Percentiles rank a stretch among this genome's conserved stretches.
phyloP scores from a whole-genome alignment of 2,888 invertebrate species.

The Netelia inedita region DNA sequence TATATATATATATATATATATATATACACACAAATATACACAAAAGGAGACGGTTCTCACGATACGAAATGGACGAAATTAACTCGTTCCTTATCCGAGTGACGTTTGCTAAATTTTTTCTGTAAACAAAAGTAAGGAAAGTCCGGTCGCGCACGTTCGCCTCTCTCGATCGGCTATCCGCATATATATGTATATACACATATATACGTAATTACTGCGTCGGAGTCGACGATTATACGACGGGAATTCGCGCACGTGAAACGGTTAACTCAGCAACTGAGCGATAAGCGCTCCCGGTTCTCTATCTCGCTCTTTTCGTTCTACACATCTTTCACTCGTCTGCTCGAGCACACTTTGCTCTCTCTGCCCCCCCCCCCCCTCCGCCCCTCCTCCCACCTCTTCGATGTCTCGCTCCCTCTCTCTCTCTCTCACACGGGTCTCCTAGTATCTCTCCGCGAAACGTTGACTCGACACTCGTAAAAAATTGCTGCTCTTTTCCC shows the following conservation, averaged over 20 bases:
- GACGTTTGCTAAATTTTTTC: slow-evolving; percentile 65
- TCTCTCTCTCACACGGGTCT: slow-evolving; percentile 48
- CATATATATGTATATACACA: slow-evolving; percentile 34
- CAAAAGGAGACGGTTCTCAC: neutral
- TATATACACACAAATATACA: neutral
- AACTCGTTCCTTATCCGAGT: slow-evolving; percentile 58
- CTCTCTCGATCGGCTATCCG: slow-evolving; percentile 2
- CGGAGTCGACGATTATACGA: slow-evolving; percentile 8
- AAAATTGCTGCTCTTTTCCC: slow-evolving; percentile 56
- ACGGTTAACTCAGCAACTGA: slow-evolving; percentile 71
- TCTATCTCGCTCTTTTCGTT: slow-evolving; percentile 22
- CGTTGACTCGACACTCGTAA: slow-evolving; percentile 65
- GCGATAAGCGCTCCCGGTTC: slow-evolving; percentile 66
- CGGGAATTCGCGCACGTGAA: slow-evolving; percentile 63
- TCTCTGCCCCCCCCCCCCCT: slow-evolving; percentile 38
- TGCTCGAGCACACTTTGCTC: slow-evolving; percentile 36
- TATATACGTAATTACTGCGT: slow-evolving; percentile 15
- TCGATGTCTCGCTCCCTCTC: slow-evolving; percentile 29
- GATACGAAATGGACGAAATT: slow-evolving; percentile 35
- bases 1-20: neutral
- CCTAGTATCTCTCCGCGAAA: slow-evolving; percentile 40
- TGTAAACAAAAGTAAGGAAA: slow-evolving; percentile 62
- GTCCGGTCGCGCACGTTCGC: neutral
- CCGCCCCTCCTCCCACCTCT: slow-evolving; percentile 48
- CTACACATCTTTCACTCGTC: slow-evolving; percentile 20